phyloP scores from a whole-genome alignment of 2,113 vertebrate species.

The Grallaria varia region DNA sequence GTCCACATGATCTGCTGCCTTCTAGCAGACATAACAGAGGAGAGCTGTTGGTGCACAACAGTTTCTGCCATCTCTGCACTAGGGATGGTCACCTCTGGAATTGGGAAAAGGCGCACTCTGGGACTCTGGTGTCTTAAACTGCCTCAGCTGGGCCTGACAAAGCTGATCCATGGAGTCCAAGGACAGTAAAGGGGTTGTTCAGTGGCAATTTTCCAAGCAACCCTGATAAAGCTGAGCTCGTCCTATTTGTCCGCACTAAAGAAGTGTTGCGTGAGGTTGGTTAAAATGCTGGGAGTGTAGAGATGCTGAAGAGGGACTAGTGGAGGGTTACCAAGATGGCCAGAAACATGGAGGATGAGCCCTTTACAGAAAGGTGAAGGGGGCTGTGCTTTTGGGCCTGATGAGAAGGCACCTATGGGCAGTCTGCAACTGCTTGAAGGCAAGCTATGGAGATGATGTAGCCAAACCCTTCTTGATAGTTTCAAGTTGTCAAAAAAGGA shows the following conservation, averaged over 20 bases:
- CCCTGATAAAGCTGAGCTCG: neutral
- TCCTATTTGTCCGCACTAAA: neutral
- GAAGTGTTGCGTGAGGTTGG: neutral
- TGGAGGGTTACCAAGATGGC: neutral
- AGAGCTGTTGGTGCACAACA: neutral
- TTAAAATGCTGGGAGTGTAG: neutral
- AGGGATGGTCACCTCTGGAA: neutral
- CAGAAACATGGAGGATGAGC: neutral
- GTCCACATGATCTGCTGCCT: neutral
- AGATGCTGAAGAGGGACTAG: neutral
- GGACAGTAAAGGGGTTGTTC: neutral
- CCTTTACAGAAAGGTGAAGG: neutral
- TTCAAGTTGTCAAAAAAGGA: neutral
- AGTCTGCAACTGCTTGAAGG: neutral
- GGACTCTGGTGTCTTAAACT: neutral
- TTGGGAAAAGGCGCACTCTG: accelerated
- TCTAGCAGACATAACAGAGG: neutral
- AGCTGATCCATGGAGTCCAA: neutral
- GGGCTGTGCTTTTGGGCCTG: neutral
- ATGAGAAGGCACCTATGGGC: neutral
- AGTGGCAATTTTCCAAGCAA: neutral
- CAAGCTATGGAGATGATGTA: neutral
- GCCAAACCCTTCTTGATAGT: neutral
- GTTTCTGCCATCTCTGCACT: neutral
- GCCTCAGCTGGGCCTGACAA: neutral